Base-by-base conservation (phyloP, 2,888 invertebrate species). In the Agonopterix alstromeriana region DNA sequence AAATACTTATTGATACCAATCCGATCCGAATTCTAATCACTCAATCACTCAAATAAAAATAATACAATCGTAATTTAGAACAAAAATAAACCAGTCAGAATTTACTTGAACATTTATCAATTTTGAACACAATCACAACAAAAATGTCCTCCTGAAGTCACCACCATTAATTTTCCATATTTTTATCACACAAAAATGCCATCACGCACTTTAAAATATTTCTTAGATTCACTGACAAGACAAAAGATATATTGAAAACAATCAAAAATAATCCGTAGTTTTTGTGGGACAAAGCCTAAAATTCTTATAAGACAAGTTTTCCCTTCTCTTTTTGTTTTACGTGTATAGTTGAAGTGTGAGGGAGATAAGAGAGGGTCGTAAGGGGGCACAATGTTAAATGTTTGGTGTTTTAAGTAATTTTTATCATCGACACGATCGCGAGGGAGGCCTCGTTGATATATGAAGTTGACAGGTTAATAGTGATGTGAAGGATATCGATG, bases 391-490 rank as follows among this genome's bases (percentile, higher is more conserved):
- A 77, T 75, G 84, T 82, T 83, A 83, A 85, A 86, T 84, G 84
- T 77, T 80, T 82, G 82, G 84, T 84, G 85, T 84, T 86, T 84
- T 87, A 86, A 87, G 86, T 87, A 86, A 85, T 86, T 85, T 85
- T 86, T 87, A 87, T 88, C 88, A 73, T 79, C 74, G 81, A 84
- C 87, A 87, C 87, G 77, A 87, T 87, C 87, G 64, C 76, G 59
- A 73, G 81, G 84, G 81, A 77, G 82, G 73, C 71, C 79, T 65
- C 56, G 60, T 71, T 86, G 85, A 87, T 84, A 77, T 82, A 87
- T 85, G 78, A 75, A 81, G 74, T 64, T 77, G 81, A 75, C 74
- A 76, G 69, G 67, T 68, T 62, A 56, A 55, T 63, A 83, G 83
- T 67, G 83, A 67, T 75, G 83, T 60, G 57, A 55, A 48, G n/a